Conservation (phyloP, 2,888 invertebrate species). For the Phyllotreta striolata region DNA sequence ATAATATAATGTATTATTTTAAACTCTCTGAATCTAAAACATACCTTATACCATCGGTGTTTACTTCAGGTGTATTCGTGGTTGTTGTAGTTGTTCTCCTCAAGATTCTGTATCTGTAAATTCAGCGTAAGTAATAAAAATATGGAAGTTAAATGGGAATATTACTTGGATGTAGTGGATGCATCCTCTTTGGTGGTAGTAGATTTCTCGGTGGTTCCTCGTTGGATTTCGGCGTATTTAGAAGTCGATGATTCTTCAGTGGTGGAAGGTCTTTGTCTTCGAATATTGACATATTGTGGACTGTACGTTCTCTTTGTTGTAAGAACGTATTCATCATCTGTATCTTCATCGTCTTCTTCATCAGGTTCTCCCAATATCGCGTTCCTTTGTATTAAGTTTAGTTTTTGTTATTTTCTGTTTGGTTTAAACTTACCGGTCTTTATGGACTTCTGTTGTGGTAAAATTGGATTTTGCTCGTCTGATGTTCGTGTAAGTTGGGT, state of each 20-base stretch:
- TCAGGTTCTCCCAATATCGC: constrained; percentile 49
- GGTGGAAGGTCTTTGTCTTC: constrained; percentile 69
- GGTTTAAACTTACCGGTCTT: constrained; percentile 44
- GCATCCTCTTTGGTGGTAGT: constrained; percentile 31
- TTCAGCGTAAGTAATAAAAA: background rate
- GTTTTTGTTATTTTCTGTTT: background rate
- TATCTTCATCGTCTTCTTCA: constrained; percentile 42
- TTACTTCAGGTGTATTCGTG: background rate
- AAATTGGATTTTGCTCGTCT: constrained; percentile 67
- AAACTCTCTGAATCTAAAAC: too few species aligned
- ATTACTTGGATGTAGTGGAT: constrained; percentile 32
- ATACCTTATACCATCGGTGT: background rate
- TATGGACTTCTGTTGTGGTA: constrained; percentile 47
- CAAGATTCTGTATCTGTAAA: constrained; percentile 39
- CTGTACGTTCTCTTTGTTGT: constrained; percentile 35
- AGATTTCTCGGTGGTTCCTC: constrained; percentile 40
- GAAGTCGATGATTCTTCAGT: constrained; percentile 49
- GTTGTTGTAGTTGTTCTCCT: constrained; percentile 43
- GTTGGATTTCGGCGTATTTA: constrained; percentile 46
- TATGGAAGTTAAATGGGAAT: background rate
- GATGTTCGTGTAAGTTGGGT: constrained; percentile 69
- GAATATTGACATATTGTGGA: constrained; percentile 76
- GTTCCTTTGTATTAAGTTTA: constrained; percentile 41
- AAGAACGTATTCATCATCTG: constrained; percentile 1
- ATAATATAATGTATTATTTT: background rate